A percentile compares a stretch with the other conserved stretches of the same genome.
These are phyloP conservation scores for Lepus americanus DNA, from an alignment of 2,113 vertebrate species.

Conservation along the genomic window DNA sequence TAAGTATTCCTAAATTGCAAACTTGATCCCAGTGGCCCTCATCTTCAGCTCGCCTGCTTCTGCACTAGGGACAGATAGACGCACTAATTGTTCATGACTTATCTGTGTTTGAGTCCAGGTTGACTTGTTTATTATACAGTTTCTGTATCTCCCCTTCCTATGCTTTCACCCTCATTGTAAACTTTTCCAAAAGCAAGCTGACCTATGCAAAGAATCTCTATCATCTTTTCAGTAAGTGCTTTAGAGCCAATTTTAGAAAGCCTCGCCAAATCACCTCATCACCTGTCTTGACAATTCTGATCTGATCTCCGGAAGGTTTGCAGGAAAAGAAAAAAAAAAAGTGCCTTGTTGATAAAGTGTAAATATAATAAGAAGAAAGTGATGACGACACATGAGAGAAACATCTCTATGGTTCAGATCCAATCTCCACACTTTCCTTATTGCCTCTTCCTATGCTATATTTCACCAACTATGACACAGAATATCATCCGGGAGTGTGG, in stretches of 20 bases:
- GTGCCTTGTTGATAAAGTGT: not conserved
- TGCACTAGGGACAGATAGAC: not conserved
- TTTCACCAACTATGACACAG: not conserved
- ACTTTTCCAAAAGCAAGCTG: slow-evolving; percentile 12
- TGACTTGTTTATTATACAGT: not conserved
- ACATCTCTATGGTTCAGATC: not conserved
- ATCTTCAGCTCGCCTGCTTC: not conserved
- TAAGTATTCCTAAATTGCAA: not conserved
- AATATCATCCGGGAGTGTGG: not conserved
- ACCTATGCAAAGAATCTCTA: not conserved
- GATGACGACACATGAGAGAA: not conserved
- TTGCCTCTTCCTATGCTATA: not conserved
- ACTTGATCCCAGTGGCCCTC: not conserved
- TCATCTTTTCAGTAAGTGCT: not conserved
- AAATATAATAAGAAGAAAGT: not conserved
- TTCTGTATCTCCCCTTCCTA: not conserved
- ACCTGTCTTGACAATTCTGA: not conserved
- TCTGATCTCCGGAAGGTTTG: not conserved
- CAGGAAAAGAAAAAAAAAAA: not conserved
- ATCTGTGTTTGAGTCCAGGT: not conserved
- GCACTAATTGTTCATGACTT: not conserved
- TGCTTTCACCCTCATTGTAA: not conserved
- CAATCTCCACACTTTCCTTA: not conserved
- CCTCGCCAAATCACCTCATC: not conserved
- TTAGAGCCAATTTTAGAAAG: slow-evolving; percentile 21